Evolutionary conservation across 2,888 invertebrate species (phyloP).

Genomic region (Eupelmus urozonus): DNA sequence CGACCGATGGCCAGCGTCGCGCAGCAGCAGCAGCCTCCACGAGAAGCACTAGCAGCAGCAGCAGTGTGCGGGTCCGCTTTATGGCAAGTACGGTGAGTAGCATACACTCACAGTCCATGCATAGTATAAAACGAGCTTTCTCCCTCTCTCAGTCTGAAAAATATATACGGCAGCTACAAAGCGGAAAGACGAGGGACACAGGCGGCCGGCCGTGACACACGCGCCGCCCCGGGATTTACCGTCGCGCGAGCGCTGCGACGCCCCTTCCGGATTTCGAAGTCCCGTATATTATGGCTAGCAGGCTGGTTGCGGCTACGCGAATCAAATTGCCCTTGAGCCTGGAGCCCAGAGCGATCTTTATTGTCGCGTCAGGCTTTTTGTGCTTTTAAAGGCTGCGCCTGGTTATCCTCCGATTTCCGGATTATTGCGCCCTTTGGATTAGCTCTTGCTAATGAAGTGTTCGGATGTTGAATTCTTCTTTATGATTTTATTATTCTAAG

Average conservation of each 20-base stretch:
- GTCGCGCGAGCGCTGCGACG: conserved; percentile 65
- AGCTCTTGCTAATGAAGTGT: no score
- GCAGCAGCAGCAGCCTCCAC: not conserved
- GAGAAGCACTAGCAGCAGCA: conserved; percentile 18
- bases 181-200: not conserved
- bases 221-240: conserved; percentile 33
- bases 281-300: conserved; percentile 65
- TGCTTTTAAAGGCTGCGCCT: not conserved
- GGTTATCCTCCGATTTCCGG: no score
- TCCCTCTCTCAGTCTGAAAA: not conserved
- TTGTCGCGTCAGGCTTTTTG: not conserved
- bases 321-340: conserved; percentile 9
- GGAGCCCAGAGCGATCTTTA: not conserved
- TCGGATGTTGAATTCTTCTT: no score
- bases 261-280: conserved; percentile 70
- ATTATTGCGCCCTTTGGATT: no score
- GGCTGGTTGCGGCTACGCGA: not conserved
- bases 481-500: no score
- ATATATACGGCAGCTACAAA: not conserved
- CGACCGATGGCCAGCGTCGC: conserved; percentile 27
- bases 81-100: conserved; percentile 71
- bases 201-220: no score
- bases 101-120: not conserved
- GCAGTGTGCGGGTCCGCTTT: conserved; percentile 58
- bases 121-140: not conserved